Conservation (phyloP, 2,113 vertebrate species). For the Lagopus leucura region DNA sequence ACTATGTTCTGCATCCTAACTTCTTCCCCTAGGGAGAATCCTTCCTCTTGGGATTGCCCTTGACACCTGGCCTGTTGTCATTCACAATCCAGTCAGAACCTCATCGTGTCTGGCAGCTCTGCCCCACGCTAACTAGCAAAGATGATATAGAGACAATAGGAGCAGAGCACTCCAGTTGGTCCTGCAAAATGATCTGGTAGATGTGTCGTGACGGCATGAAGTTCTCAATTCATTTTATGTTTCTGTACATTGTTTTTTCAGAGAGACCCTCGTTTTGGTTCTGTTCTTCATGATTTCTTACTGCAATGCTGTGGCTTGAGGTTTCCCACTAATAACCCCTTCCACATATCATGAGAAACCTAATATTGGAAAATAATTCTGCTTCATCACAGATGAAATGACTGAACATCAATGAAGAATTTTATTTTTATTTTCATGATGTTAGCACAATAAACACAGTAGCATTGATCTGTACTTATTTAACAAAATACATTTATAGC, state of each 20-base stretch:
- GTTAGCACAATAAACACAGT: conserved; percentile 86
- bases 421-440: conserved; percentile 87
- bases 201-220: accelerated
- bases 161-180: background rate
- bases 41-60: background rate
- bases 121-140: background rate
- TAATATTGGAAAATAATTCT: background rate
- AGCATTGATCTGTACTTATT: conserved; percentile 83
- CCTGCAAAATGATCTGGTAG: background rate
- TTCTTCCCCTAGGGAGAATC: background rate
- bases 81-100: background rate
- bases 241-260: background rate
- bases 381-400: conserved; percentile 5
- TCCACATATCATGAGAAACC: background rate
- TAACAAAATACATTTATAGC: conserved; percentile 90
- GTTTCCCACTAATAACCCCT: background rate
- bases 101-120: background rate
- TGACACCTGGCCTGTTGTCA: background rate
- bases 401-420: conserved; percentile 72
- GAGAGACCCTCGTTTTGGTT: background rate
- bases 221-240: background rate
- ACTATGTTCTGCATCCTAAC: background rate
- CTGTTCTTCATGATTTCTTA: background rate
- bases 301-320: background rate
- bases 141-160: background rate